These are phyloP conservation scores for Tubiluchus corallicola DNA, from an alignment of 2,888 invertebrate species.

Conservation along the genomic window DNA sequence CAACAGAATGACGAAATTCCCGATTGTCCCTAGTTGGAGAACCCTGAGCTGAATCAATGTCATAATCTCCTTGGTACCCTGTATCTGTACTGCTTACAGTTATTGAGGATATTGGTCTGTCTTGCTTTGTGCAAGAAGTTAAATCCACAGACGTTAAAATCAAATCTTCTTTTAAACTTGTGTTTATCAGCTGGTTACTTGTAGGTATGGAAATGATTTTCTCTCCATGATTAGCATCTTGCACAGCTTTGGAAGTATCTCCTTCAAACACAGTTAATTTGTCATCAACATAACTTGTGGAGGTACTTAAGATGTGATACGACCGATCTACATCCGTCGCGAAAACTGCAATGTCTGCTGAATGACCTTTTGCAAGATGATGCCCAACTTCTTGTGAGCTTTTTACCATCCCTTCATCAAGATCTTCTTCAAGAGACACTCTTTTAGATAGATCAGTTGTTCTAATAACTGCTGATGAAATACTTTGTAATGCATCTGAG, in stretches of 20 bases:
- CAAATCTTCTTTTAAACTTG: no score
- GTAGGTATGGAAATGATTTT: background rate
- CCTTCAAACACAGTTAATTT: background rate
- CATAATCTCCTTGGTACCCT: conserved; percentile 60
- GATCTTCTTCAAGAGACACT: background rate
- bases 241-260: background rate
- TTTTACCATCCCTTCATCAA: background rate
- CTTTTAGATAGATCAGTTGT: no score
- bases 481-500: background rate
- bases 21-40: background rate
- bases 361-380: background rate
- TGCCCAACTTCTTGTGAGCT: background rate
- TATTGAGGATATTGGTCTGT: conserved; percentile 25
- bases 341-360: background rate
- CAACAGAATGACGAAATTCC: background rate
- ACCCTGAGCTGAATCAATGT: conserved; percentile 12
- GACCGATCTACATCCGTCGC: background rate
- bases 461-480: background rate
- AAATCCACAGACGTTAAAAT: background rate
- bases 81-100: conserved; percentile 55
- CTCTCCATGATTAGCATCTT: background rate
- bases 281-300: no score
- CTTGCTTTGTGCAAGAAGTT: conserved; percentile 13
- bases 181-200: background rate
- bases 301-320: background rate